Conservation (phyloP, 2,113 vertebrate genomes). For the Barnardius zonarius region DNA sequence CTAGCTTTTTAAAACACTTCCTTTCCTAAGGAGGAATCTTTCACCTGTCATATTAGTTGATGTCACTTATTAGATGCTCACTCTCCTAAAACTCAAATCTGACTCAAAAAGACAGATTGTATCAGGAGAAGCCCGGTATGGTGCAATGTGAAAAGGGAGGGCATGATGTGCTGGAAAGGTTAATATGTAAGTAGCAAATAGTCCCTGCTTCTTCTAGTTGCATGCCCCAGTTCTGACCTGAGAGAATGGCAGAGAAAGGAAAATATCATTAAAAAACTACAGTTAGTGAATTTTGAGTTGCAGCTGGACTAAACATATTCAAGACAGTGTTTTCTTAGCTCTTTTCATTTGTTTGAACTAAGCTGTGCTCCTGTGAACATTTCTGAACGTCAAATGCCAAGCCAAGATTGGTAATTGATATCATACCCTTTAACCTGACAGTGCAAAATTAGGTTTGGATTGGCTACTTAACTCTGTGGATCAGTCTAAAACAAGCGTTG, state of each 20-base stretch:
- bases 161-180: background rate
- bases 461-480: background rate
- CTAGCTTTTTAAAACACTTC: background rate
- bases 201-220: background rate
- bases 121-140: background rate
- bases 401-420: background rate
- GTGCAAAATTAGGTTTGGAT: constrained; percentile 1
- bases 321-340: background rate
- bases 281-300: constrained; percentile 16
- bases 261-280: background rate
- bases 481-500: background rate
- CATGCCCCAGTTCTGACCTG: background rate
- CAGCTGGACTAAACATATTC: background rate
- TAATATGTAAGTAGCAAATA: background rate
- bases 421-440: background rate
- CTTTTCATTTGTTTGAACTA: background rate
- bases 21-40: background rate
- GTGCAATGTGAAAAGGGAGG: background rate
- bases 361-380: background rate
- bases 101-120: background rate
- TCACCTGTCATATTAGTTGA: background rate
- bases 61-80: background rate
- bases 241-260: background rate
- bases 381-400: background rate
- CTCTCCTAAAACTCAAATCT: background rate